A percentile compares a stretch with the other conserved stretches of the same genome.
Evolutionary conservation across 2,888 invertebrate species (phyloP).

Genomic region (Ptychoptera albimana): DNA sequence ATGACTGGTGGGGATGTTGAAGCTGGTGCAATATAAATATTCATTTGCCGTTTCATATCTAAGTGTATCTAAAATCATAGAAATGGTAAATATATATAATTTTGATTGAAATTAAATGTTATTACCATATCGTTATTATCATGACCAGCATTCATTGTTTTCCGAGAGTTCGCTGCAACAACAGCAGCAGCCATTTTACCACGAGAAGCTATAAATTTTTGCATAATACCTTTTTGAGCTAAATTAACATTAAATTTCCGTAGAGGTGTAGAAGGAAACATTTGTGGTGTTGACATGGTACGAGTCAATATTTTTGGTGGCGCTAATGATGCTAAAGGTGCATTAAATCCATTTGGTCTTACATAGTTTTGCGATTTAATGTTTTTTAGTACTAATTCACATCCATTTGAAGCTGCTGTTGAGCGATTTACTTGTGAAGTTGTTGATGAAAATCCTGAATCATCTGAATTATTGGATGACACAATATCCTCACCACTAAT

Average conservation of each 20-base stretch:
- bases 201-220: conserved; percentile 64
- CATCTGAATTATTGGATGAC: conserved; percentile 22
- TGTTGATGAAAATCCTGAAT: conserved; percentile 30
- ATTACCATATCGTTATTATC: neutral
- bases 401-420: conserved; percentile 13
- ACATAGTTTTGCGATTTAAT: conserved; percentile 19
- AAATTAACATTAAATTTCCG: conserved; percentile 47
- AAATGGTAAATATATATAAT: too few species aligned
- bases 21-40: conserved; percentile 21
- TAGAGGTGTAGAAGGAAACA: conserved; percentile 17
- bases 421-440: conserved; percentile 22
- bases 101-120: too few species aligned
- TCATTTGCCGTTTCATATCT: neutral
- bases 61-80: neutral
- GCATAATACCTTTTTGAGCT: conserved; percentile 67
- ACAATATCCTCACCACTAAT: conserved; percentile 19
- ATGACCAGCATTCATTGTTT: conserved; percentile 5
- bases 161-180: conserved; percentile 10
- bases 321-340: conserved; percentile 25
- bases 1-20: conserved; percentile 30
- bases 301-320: conserved; percentile 25
- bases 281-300: conserved; percentile 25
- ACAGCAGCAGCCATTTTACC: conserved; percentile 42
- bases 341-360: conserved; percentile 23
- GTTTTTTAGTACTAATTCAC: conserved; percentile 1